Evolutionary conservation across 2,888 invertebrate species (phyloP).

Genomic region (Melinaea menophilus): DNA sequence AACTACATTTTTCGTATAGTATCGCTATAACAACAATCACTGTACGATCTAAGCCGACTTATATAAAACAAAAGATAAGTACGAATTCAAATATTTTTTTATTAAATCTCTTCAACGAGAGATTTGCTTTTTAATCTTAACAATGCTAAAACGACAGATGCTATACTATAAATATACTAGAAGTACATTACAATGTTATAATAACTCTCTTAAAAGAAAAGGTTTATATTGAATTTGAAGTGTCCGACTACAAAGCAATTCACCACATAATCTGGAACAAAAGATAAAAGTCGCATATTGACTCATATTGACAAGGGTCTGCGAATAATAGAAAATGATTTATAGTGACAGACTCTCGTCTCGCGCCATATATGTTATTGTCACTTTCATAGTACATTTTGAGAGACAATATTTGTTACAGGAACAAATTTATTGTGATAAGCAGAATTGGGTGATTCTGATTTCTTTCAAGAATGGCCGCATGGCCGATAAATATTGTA

Average conservation of each 20-base stretch:
- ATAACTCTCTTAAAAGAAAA: background rate
- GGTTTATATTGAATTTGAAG: background rate
- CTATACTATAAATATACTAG: no score
- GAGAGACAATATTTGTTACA: background rate
- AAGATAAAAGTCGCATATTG: constrained; percentile 35
- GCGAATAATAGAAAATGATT: constrained; percentile 47
- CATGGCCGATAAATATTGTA: background rate
- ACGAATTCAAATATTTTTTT: no score
- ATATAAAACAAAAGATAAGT: no score
- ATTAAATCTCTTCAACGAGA: no score
- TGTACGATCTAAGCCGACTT: no score
- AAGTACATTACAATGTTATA: no score
- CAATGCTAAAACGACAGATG: no score
- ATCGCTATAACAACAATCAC: no score
- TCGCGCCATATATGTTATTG: constrained; percentile 2
- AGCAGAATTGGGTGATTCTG: background rate
- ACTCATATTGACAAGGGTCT: constrained; percentile 42
- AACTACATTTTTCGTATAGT: no score
- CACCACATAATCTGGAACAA: constrained; percentile 31
- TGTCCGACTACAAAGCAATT: constrained; percentile 27
- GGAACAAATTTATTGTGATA: constrained; percentile 3
- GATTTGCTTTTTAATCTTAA: no score
- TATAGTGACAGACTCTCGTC: constrained; percentile 28
- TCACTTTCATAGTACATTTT: background rate
- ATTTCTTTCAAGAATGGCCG: no score